A percentile compares a stretch with the other conserved stretches of the same genome.
phyloP scores from a whole-genome alignment of 2,888 invertebrate species.

The Dermolepida albohirtum region DNA sequence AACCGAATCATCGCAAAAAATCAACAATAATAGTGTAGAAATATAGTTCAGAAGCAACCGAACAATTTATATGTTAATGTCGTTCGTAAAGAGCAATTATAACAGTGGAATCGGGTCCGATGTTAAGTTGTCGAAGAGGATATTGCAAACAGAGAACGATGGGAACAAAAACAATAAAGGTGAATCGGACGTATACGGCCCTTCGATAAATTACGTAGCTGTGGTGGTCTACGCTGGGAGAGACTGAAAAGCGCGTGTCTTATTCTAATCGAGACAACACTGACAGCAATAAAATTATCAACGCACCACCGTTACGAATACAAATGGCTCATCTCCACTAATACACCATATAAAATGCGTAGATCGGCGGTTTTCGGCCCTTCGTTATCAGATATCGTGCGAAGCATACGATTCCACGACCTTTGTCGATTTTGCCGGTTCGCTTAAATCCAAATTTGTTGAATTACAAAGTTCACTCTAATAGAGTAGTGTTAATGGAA shows the following conservation, averaged over 20 bases:
- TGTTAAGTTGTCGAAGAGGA: too few relatives aligned
- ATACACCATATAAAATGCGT: too few relatives aligned
- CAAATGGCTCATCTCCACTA: slow-evolving; percentile 61
- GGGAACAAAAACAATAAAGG: slow-evolving; percentile 60
- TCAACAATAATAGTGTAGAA: too few relatives aligned
- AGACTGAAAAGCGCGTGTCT: slow-evolving; percentile 60
- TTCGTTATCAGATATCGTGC: too few relatives aligned
- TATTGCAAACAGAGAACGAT: slow-evolving; percentile 49
- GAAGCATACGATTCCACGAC: too few relatives aligned
- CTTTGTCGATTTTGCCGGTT: too few relatives aligned
- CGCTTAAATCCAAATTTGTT: too few relatives aligned
- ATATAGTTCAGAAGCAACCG: neutral
- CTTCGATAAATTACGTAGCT: slow-evolving; percentile 56
- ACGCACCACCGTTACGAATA: slow-evolving; percentile 62
- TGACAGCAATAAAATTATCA: slow-evolving; percentile 65
- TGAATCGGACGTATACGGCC: slow-evolving; percentile 53
- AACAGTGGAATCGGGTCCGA: slow-evolving; percentile 18
- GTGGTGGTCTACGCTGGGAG: slow-evolving; percentile 51
- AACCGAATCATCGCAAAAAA: too few relatives aligned
- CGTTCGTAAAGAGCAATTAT: slow-evolving; percentile 42
- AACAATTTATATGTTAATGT: slow-evolving; percentile 47
- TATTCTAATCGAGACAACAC: slow-evolving; percentile 62
- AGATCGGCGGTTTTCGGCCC: too few relatives aligned
- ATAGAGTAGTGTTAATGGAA: too few relatives aligned
- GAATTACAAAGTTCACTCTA: too few relatives aligned